Percentiles rank a stretch among this genome's conserved stretches.
phyloP scores from a whole-genome alignment of 1,140 invertebrate species.

The Diprion similis region DNA sequence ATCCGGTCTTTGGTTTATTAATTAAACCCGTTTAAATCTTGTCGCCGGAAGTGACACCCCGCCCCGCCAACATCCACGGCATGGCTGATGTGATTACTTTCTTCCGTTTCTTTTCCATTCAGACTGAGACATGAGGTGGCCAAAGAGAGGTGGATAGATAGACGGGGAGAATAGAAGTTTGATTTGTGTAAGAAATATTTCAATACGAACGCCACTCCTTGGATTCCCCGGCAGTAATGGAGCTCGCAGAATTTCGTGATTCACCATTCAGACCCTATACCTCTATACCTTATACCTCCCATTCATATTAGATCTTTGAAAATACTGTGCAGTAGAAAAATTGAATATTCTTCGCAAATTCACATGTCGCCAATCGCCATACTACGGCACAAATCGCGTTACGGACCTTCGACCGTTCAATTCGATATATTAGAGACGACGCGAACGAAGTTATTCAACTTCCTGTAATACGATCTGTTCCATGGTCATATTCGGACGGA shows the following conservation, averaged over 20 bases:
- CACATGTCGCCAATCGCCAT: background rate
- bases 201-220: too few species aligned
- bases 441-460: background rate
- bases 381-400: background rate
- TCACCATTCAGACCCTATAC: too few species aligned
- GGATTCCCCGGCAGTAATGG: too few species aligned
- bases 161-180: too few species aligned
- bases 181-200: too few species aligned
- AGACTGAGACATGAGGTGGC: too few species aligned
- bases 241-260: too few species aligned
- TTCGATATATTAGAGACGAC: background rate
- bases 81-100: background rate
- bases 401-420: background rate
- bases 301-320: too few species aligned
- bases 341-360: background rate
- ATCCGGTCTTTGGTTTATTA: constrained; percentile 9
- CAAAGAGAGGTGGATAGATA: too few species aligned
- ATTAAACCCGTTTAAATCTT: constrained; percentile 2
- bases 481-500: background rate
- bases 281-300: too few species aligned
- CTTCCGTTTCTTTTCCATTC: background rate
- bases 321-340: background rate
- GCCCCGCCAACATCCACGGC: background rate
- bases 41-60: background rate
- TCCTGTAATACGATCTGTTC: background rate